A percentile compares a stretch with the other conserved stretches of the same genome.
phyloP scores from a whole-genome alignment of 2,797 vertebrate genomes.

The Enteromius unitaeniatus region DNA sequence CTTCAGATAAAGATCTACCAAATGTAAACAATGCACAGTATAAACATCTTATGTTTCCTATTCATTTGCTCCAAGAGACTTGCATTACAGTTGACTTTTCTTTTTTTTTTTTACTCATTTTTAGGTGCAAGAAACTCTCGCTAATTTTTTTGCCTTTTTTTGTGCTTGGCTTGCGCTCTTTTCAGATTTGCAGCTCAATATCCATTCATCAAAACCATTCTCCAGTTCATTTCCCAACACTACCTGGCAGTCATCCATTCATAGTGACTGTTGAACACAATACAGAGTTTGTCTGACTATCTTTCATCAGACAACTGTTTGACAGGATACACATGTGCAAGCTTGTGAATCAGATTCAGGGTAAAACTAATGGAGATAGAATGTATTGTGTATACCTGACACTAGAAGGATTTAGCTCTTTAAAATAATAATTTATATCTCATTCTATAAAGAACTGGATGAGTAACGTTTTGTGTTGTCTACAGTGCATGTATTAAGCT shows the following conservation, averaged over 20 bases:
- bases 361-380: background rate
- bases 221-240: background rate
- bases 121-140: background rate
- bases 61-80: background rate
- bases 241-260: conserved; percentile 7
- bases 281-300: background rate
- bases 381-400: background rate
- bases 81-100: background rate
- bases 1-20: background rate
- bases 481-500: background rate
- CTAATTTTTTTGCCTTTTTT: background rate
- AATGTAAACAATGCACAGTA: background rate
- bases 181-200: background rate
- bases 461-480: background rate
- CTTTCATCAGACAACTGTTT: background rate
- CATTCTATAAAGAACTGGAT: background rate
- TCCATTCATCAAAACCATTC: background rate
- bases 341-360: background rate
- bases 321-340: background rate
- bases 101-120: background rate
- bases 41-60: background rate
- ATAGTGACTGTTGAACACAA: conserved; percentile 36
- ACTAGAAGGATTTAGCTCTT: background rate
- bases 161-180: background rate
- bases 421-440: too few species aligned